Evolutionary conservation across 1,140 invertebrate species (phyloP), one percentile per base, ranked within the genome.

Genomic region (Whitmania pigra): DNA sequence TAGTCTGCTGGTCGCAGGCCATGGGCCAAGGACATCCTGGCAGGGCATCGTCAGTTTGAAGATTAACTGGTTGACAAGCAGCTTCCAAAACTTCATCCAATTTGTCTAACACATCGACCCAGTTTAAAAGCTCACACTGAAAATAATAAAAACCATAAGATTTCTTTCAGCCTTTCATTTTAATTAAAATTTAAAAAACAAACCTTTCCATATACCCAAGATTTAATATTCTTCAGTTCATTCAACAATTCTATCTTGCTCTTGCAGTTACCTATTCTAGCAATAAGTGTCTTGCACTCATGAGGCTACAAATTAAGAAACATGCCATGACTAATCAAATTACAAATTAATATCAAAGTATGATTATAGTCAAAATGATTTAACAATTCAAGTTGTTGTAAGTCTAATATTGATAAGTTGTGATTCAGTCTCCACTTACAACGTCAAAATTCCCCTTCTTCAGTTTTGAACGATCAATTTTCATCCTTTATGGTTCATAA

Each of bases 401-500:
- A 71, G 53, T 67, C 29, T 40, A 43, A 13, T 20, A 43, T 20
- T 6, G 2, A 71, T 13, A 49, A 72, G 63, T 68, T 25, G 73
- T 18, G 27, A 57, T 49, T 49, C 43, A 49, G 0, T 49, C 54
- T 67, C 53, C 74, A 84, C 85, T 85, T 83, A 89, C 88, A 84
- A 91, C 88, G 85, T 93, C 91, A 66, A 90, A 91, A 77, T 88
- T 89, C 85, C 89, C 89, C 82, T 92, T 92, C 82, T 91, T 91
- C 75, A 92, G 84, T 83, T 91, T 89, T 75, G 85, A 87, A 78
- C 88, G 86, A 78, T 93, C 91, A 77, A 93, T 90, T 86, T 92
- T 92, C 91, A 93, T 93, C 80, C 76, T 84, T 63, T 31, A 63
- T 63, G 6, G 2, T 49, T 49, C 43, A 49, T 49, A 49, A 11